Evolutionary conservation across 1,140 invertebrate species (phyloP), one percentile per base, ranked within the genome.

Genomic region (Sycobia sp.): DNA sequence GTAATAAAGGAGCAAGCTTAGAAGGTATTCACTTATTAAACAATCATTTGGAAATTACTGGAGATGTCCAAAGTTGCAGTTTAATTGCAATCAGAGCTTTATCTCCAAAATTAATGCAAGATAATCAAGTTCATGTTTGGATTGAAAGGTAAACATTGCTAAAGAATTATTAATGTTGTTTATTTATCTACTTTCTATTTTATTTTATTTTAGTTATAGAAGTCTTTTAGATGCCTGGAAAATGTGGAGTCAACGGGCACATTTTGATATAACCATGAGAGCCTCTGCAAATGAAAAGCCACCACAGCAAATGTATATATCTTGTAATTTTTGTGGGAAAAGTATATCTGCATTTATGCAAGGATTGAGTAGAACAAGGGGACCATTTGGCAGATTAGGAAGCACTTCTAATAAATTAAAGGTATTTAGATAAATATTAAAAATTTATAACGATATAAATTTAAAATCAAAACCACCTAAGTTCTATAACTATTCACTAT

Each of bases 291-390:
- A 83, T 10, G 83, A 87, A 46, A 87, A 86, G 73, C 86, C 88
- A 18, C 84, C 85, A 0, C 89, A 90, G 59, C 91, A 95, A 73
- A 90, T 96, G 51, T 94, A 90, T 75, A 87, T 97, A 25, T 90
- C 91, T 7, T 98, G 96, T 80, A 95, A 93, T 74, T 98, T 94
- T 82, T 98, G 96, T 84, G 91, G 93, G 4, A 97, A 97, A 82
- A 92, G 90, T 65, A 92, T 97, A 61, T 93, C 92, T 0, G 89
- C 90, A 44, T 88, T 87, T 44, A 84, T 90, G 79, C 85, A 89
- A 62, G 86, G 86, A 58, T 76, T 87, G 29, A 87, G 84, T 59
- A 73, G 80, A 74, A 86, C 75, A 69, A 84, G 76, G 73, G 87
- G 78, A 72, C 84, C 88, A 29, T 86, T 87, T 72, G 86, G 88